Conservation (phyloP, 2,888 invertebrate species). For the Terebella lapidaria region DNA sequence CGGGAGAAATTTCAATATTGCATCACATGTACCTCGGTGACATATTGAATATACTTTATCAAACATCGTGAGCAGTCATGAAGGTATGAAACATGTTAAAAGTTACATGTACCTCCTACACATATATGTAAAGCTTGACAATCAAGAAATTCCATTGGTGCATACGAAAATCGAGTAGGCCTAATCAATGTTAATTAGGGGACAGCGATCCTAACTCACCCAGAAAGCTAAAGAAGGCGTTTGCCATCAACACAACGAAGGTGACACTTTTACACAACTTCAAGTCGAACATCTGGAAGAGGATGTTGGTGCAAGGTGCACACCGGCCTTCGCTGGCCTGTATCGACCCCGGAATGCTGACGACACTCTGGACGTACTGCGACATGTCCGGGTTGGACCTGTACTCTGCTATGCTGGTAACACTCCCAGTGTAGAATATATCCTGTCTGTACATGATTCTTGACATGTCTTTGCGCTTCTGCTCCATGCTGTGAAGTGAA, state of each 20-base stretch:
- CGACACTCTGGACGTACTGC: slow-evolving; percentile 77
- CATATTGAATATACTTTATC: too few relatives aligned
- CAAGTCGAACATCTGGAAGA: slow-evolving; percentile 72
- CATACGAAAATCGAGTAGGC: too few relatives aligned
- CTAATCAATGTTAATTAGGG: too few relatives aligned
- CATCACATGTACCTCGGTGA: too few relatives aligned
- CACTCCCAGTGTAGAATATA: slow-evolving; percentile 92
- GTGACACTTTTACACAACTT: slow-evolving; percentile 78
- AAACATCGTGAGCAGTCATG: too few relatives aligned
- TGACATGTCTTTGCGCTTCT: slow-evolving; percentile 6
- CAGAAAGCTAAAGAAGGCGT: neutral
- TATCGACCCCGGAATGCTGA: slow-evolving; percentile 65
- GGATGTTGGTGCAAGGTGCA: slow-evolving; percentile 16
- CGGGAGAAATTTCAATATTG: too few relatives aligned
- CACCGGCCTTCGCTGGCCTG: slow-evolving; percentile 4
- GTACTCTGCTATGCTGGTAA: slow-evolving; percentile 78
- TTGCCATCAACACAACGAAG: slow-evolving; percentile 56
- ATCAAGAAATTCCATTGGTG: too few relatives aligned
- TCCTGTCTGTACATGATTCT: slow-evolving; percentile 64
- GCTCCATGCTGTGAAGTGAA: neutral
- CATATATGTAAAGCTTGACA: too few relatives aligned
- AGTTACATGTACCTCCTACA: too few relatives aligned
- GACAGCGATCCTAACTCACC: too few relatives aligned
- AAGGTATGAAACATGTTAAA: too few relatives aligned
- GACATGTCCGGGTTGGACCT: slow-evolving; percentile 86